phyloP scores from a whole-genome alignment of 2,797 vertebrate species.

The Schizothorax lantsangensis region DNA sequence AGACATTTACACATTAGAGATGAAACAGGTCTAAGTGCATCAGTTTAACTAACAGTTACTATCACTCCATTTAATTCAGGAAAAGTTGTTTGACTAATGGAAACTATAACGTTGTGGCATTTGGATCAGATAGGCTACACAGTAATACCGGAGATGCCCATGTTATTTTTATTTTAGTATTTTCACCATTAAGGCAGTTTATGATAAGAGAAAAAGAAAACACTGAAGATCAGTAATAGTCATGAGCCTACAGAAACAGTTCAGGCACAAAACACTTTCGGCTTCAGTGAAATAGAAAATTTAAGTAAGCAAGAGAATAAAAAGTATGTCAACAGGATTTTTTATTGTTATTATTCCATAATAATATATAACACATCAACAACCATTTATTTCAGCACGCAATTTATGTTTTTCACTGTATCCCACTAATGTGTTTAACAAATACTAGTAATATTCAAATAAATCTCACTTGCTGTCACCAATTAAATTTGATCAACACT shows the following conservation, averaged over 20 bases:
- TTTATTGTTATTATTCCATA: neutral
- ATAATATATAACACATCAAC: neutral
- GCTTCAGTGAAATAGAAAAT: neutral
- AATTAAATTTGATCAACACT: neutral
- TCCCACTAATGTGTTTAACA: neutral
- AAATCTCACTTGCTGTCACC: neutral
- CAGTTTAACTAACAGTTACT: neutral
- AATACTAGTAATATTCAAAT: neutral
- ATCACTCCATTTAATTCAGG: neutral
- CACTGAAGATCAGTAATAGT: neutral
- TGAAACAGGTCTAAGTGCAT: neutral
- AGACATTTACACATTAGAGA: neutral
- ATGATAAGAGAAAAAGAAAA: neutral
- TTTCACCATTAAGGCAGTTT: neutral
- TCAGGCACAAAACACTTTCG: neutral
- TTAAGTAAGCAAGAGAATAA: neutral
- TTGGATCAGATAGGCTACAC: neutral
- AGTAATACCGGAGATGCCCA: neutral
- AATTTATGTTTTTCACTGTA: slow-evolving; percentile 1
- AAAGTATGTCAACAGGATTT: neutral
- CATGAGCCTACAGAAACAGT: neutral
- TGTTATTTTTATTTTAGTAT: neutral
- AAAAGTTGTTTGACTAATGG: neutral
- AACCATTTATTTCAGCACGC: neutral
- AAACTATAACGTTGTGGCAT: neutral